Evolutionary conservation across 2,797 vertebrate species (phyloP).

Genomic region (Coranthus polyacanthus): DNA sequence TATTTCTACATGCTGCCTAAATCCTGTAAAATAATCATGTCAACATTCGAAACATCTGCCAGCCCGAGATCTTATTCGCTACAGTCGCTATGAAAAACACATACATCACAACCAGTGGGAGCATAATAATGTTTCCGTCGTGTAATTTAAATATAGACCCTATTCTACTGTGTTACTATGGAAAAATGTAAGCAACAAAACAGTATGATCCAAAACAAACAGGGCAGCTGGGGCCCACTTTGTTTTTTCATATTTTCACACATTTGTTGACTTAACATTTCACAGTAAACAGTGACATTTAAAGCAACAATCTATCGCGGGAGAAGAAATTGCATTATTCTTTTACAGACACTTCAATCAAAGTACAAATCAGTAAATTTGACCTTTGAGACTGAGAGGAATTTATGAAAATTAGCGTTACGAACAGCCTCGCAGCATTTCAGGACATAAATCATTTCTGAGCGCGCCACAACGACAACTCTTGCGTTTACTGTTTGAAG

Average conservation of each 20-base stretch:
- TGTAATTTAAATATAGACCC: conserved; percentile 32
- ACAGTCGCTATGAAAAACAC: conserved; percentile 3
- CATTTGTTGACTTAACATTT: conserved; percentile 12
- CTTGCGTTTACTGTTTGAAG: not conserved
- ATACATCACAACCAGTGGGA: not conserved
- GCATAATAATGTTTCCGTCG: not conserved
- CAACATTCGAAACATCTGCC: conserved; percentile 14
- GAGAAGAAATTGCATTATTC: not conserved
- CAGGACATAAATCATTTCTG: conserved; percentile 5
- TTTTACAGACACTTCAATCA: conserved; percentile 3
- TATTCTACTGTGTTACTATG: conserved; percentile 7
- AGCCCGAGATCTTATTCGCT: not conserved
- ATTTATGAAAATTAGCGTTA: conserved; percentile 6
- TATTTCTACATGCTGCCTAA: conserved; percentile 11
- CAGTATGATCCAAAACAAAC: not conserved
- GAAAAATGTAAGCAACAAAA: conserved; percentile 10
- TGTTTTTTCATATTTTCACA: not conserved
- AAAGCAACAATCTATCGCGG: conserved; percentile 4
- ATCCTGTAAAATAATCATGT: conserved; percentile 27
- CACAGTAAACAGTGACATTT: conserved; percentile 6
- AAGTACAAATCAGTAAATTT: conserved; percentile 11
- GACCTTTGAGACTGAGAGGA: conserved; percentile 5
- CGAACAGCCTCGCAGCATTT: not conserved
- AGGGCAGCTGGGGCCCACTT: not conserved
- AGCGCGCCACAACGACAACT: too few relatives aligned